These are phyloP conservation scores for Metellina segmentata DNA, from an alignment of 2,888 invertebrate species.

Conservation along the genomic window DNA sequence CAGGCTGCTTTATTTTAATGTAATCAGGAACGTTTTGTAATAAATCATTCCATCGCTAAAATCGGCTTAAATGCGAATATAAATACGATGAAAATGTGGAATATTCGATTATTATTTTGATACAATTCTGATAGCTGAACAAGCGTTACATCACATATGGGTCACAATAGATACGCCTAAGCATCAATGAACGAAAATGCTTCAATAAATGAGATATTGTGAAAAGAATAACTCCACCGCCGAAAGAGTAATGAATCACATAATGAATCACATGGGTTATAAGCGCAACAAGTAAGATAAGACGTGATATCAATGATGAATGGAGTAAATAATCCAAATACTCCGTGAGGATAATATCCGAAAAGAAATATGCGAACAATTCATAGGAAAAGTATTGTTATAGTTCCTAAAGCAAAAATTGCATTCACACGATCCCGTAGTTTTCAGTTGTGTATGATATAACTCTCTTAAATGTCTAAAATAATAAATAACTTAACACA, in stretches of 20 bases:
- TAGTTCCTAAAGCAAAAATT: background rate
- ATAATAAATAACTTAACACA: background rate
- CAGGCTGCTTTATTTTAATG: too few species aligned
- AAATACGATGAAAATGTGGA: too few species aligned
- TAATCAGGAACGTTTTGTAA: too few species aligned
- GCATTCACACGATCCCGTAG: background rate
- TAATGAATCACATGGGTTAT: background rate
- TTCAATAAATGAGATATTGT: background rate
- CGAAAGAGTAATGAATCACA: constrained; percentile 7
- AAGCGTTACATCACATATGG: too few species aligned
- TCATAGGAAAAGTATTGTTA: background rate
- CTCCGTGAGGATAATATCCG: too few species aligned
- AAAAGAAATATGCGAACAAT: background rate
- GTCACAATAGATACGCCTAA: too few species aligned
- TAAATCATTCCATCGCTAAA: too few species aligned
- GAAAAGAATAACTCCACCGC: constrained; percentile 6
- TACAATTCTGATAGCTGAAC: too few species aligned
- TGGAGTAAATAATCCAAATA: background rate
- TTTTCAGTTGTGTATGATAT: too few species aligned
- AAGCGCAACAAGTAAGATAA: background rate
- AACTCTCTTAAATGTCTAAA: background rate
- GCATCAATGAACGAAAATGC: constrained; percentile 9
- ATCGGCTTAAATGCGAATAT: too few species aligned
- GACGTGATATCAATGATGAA: background rate
- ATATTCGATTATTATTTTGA: too few species aligned